phyloP scores from a whole-genome alignment of 1,140 invertebrate species.

The Papilio glaucus region DNA sequence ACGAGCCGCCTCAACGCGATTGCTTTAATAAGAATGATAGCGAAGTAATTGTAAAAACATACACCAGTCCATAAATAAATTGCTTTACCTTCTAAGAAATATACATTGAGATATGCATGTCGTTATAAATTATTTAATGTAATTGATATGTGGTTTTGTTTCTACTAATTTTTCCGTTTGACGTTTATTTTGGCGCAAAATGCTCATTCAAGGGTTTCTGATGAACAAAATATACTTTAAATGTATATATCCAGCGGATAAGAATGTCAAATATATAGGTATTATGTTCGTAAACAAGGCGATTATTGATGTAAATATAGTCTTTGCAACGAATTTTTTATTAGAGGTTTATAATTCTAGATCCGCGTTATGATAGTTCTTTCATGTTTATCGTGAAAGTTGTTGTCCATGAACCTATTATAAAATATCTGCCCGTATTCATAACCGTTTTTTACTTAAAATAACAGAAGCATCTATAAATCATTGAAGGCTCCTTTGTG shows the following conservation, averaged over 20 bases:
- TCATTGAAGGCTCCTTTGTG: constrained; percentile 7
- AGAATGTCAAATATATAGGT: too few species aligned
- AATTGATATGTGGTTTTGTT: background rate
- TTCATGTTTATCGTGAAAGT: background rate
- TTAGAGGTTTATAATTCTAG: too few species aligned
- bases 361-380: background rate
- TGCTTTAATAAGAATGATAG: background rate
- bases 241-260: too few species aligned
- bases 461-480: constrained; percentile 11
- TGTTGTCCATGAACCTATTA: background rate
- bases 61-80: background rate
- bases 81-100: constrained; percentile 9
- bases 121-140: background rate
- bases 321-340: background rate
- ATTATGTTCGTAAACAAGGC: too few species aligned
- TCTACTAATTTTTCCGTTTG: background rate
- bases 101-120: background rate
- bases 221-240: too few species aligned
- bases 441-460: background rate
- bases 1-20: background rate
- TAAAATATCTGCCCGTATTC: constrained; percentile 9
- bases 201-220: too few species aligned
- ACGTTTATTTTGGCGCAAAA: background rate
- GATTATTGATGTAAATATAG: too few species aligned
- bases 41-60: background rate